Percentiles rank a stretch among this genome's conserved stretches.
Evolutionary conservation across 2,888 invertebrate species (phyloP).

Genomic region (Polydrusus cervinus): DNA sequence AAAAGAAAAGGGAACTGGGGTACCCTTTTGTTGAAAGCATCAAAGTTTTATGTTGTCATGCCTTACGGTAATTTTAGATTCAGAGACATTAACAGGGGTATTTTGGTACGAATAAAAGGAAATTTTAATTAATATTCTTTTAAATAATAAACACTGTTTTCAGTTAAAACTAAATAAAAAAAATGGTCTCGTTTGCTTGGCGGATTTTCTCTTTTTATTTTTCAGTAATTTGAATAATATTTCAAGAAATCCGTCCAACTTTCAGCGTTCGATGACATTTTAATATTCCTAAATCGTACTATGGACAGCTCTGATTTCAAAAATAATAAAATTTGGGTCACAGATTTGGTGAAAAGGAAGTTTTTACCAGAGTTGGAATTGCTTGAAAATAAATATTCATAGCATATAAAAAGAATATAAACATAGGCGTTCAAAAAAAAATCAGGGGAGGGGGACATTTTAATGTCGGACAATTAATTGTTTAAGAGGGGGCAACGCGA

Average conservation of each 20-base stretch:
- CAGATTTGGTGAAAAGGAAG: constrained; percentile 18
- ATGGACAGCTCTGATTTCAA: constrained; percentile 22
- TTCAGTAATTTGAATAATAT: constrained; percentile 20
- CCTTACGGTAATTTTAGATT: constrained; percentile 20
- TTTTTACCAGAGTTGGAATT: constrained; percentile 9
- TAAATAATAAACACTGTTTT: constrained; percentile 6
- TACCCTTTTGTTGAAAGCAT: constrained; percentile 23
- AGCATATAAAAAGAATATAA: neutral
- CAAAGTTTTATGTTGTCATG: constrained; percentile 22
- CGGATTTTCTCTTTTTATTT: constrained; percentile 5
- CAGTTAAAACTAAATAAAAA: neutral
- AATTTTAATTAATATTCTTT: constrained; percentile 12
- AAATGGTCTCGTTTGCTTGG: neutral
- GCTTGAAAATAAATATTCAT: neutral
- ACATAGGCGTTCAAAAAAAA: too few relatives aligned
- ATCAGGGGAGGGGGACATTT: too few relatives aligned
- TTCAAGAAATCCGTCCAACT: neutral
- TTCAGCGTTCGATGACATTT: constrained; percentile 12
- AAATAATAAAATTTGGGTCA: constrained; percentile 25
- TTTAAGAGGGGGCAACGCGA: too few relatives aligned
- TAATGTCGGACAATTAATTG: too few relatives aligned
- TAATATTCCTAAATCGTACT: constrained; percentile 28
- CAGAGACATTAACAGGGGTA: constrained; percentile 12
- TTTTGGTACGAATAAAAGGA: constrained; percentile 16
- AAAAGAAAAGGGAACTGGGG: constrained; percentile 12